Conservation (phyloP, 1,140 invertebrate species). For the Idris sp. region DNA sequence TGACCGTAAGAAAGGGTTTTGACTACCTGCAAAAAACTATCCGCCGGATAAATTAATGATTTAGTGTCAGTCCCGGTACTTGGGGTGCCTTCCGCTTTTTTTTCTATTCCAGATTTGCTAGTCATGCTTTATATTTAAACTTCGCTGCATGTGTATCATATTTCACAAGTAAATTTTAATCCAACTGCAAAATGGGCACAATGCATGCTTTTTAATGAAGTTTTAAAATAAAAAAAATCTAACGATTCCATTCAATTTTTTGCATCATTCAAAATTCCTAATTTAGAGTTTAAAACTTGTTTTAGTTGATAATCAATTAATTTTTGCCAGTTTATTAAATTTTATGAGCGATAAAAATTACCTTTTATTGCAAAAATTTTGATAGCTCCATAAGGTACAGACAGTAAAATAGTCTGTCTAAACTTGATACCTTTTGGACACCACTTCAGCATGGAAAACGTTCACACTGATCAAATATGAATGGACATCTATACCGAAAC, state of each 20-base stretch:
- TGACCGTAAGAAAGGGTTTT: constrained; percentile 70
- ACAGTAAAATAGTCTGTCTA: constrained; percentile 22
- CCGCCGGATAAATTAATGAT: constrained; percentile 77
- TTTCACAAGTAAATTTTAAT: constrained; percentile 49
- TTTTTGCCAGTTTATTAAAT: too few species aligned
- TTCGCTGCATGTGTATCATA: constrained; percentile 38
- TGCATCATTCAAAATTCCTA: too few species aligned
- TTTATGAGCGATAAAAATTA: too few species aligned
- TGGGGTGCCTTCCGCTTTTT: constrained; percentile 63
- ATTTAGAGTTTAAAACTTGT: too few species aligned
- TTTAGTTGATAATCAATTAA: too few species aligned
- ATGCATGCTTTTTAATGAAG: constrained; percentile 8
- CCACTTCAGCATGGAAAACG: constrained; percentile 15
- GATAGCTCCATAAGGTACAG: background rate
- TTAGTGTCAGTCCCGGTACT: constrained; percentile 74
- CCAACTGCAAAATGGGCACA: constrained; percentile 18
- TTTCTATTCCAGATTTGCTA: constrained; percentile 30
- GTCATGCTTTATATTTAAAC: constrained; percentile 52
- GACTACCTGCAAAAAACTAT: constrained; percentile 73
- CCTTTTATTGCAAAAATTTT: background rate
- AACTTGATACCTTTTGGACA: constrained; percentile 27
- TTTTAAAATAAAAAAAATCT: too few species aligned
- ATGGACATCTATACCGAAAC: constrained; percentile 29
- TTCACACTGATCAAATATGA: constrained; percentile 46
- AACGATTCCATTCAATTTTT: too few species aligned